These are phyloP conservation scores for Morone saxatilis DNA, from an alignment of 2,113 vertebrate species.

Conservation along the genomic window DNA sequence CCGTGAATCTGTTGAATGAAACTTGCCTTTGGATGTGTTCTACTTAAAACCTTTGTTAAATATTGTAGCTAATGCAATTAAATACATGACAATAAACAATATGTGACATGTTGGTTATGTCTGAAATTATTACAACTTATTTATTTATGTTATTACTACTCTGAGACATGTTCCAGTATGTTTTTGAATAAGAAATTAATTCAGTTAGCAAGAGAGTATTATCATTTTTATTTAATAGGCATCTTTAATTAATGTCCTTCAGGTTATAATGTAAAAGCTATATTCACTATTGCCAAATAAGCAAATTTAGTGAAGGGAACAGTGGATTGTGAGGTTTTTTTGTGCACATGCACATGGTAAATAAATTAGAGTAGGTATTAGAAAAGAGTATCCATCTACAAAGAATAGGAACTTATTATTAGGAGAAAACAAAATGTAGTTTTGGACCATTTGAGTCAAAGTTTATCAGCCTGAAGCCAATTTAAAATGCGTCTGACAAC, in stretches of 20 bases:
- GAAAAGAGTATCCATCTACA: background rate
- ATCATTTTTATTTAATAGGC: background rate
- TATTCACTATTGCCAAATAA: background rate
- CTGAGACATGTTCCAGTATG: background rate
- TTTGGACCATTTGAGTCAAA: background rate
- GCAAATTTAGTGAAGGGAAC: background rate
- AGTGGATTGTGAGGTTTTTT: no score
- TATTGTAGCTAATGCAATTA: conserved; percentile 80
- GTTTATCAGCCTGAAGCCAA: background rate
- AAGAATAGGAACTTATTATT: background rate
- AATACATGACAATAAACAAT: conserved; percentile 74
- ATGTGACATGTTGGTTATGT: conserved; percentile 57
- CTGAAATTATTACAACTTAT: conserved; percentile 20
- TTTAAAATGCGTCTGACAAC: no score
- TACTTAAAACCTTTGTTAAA: conserved; percentile 77
- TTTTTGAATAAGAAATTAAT: background rate
- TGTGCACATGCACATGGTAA: no score
- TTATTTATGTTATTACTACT: background rate
- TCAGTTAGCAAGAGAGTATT: background rate
- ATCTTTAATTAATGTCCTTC: background rate
- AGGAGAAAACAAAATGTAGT: background rate
- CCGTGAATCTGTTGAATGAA: conserved; percentile 71
- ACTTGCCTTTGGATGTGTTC: conserved; percentile 78
- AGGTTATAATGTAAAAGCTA: background rate
- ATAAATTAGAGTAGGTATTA: background rate